Conservation (phyloP, 2,797 vertebrate genomes). For the Syngnathus acus region DNA sequence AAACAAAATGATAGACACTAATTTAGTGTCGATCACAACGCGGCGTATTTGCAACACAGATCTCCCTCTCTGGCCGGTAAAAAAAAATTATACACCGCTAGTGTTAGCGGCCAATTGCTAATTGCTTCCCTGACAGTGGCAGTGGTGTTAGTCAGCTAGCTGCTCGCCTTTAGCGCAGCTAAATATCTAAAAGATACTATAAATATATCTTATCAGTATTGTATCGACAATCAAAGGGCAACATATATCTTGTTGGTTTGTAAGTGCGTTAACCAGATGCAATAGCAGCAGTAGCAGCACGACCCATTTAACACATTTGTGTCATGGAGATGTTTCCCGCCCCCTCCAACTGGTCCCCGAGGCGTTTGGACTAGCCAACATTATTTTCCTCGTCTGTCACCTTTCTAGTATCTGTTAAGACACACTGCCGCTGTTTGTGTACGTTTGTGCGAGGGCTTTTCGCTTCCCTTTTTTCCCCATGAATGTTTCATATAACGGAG, state of each 20-base stretch:
- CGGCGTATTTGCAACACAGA: no score
- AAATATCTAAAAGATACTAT: no score
- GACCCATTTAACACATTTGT: slow-evolving; percentile 62
- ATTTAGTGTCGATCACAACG: no score
- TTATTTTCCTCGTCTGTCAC: slow-evolving; percentile 75
- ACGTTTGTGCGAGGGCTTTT: slow-evolving; percentile 69
- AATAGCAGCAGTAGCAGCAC: slow-evolving; percentile 46
- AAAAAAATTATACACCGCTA: no score
- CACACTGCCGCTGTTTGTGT: slow-evolving; percentile 62
- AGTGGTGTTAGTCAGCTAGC: no score
- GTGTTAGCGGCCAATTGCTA: no score
- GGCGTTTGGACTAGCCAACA: slow-evolving; percentile 59
- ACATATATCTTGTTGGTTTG: not conserved
- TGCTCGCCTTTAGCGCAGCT: no score
- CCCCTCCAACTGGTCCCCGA: slow-evolving; percentile 37
- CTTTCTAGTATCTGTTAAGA: slow-evolving; percentile 72
- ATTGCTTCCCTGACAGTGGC: no score
- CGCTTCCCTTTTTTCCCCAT: slow-evolving; percentile 71
- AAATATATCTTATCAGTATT: no score
- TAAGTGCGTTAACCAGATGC: slow-evolving; percentile 51
- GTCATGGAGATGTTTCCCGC: slow-evolving; percentile 23
- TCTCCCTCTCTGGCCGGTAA: no score
- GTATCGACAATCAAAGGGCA: no score
- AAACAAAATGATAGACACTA: not conserved
- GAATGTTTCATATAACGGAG: slow-evolving; percentile 91